phyloP scores from a whole-genome alignment of 2,888 invertebrate species.

The Cremastobaeus sp. region DNA sequence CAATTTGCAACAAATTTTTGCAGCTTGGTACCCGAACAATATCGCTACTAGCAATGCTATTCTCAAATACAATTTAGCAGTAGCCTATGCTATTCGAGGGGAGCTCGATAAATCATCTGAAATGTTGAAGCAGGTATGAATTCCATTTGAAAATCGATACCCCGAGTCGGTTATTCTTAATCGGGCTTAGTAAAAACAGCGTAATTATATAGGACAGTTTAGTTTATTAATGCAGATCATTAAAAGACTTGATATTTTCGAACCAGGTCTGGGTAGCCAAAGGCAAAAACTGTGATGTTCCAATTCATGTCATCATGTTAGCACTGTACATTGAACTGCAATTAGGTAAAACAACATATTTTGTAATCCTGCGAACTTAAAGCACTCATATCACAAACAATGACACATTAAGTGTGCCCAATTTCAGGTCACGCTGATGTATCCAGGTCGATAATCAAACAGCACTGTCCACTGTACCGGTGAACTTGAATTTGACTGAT shows the following conservation, averaged over 20 bases:
- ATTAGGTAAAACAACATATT: slow-evolving; percentile 79
- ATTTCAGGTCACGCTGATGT: slow-evolving; percentile 81
- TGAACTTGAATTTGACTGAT: slow-evolving; percentile 48
- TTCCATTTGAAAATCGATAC: slow-evolving; percentile 8
- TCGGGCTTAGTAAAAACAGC: too few species aligned
- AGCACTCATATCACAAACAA: not conserved
- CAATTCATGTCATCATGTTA: slow-evolving; percentile 83
- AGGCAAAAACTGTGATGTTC: slow-evolving; percentile 79
- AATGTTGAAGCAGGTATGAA: slow-evolving; percentile 77
- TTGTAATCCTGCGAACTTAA: not conserved
- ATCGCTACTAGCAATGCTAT: slow-evolving; percentile 84
- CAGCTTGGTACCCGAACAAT: slow-evolving; percentile 83
- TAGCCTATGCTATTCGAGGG: slow-evolving; percentile 86
- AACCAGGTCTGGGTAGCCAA: slow-evolving; percentile 81
- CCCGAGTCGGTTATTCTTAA: too few species aligned
- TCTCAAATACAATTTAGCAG: slow-evolving; percentile 88
- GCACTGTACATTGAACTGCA: slow-evolving; percentile 84
- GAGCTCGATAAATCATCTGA: slow-evolving; percentile 84
- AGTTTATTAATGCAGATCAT: too few species aligned
- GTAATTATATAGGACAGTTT: too few species aligned
- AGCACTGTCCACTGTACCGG: slow-evolving; percentile 80
- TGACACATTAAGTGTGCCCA: slow-evolving; percentile 47
- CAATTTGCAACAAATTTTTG: slow-evolving; percentile 3
- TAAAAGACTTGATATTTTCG: too few species aligned
- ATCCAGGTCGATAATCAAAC: slow-evolving; percentile 82